Base-by-base conservation (phyloP, 2,113 vertebrate species). In the Takifugu bimaculatus region DNA sequence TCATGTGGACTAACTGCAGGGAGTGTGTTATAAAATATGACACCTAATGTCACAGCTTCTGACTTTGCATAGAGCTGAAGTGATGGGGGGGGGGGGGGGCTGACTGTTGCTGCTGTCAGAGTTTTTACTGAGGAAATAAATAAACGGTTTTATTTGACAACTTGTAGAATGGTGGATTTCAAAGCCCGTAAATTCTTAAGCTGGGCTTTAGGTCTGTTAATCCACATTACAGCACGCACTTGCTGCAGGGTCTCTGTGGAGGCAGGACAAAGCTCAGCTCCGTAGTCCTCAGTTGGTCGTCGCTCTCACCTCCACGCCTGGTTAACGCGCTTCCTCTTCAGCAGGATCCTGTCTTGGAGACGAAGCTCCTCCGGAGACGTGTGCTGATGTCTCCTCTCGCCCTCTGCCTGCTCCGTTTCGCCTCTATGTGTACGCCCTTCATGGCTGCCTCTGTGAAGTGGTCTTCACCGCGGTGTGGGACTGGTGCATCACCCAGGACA, bases 391-490 rank as follows among this genome's bases (percentile, higher is more conserved):
- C 28, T 39, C 63, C 2, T 26, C 42, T 15, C 44, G 15, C 1
- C 77, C 80, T 13, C 75, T 87, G 43, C 53, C 84, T 3, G 32
- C 79, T 3, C 43, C 70, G 0, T 25, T 57, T 5, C 86, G 89
- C 15, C 87, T 92, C 54, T 91, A 91, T 6, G 70, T 92, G 58
- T 92, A 92, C 26, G 85, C 87, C 0, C 81, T 92, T 39, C 89
- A 92, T 1, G 90, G 91, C 63, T 88, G 87, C 61, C 77, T 91
- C 6, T 92, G 90, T 27, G 90, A 91, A 77, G 89, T 92, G 71
- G 78, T 66, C 61, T 92, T 91, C 81, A 91, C 91, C 0, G 86
- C 90, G 0, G 59, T 67, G 39, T 87, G 57, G 50, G 88, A 90
- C 79, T 88, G 82, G 74, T 84, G 64, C 71, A 68, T 77, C 64